phyloP scores from a whole-genome alignment of 2,888 invertebrate genomes.

The Tetheella fluctuosa region DNA sequence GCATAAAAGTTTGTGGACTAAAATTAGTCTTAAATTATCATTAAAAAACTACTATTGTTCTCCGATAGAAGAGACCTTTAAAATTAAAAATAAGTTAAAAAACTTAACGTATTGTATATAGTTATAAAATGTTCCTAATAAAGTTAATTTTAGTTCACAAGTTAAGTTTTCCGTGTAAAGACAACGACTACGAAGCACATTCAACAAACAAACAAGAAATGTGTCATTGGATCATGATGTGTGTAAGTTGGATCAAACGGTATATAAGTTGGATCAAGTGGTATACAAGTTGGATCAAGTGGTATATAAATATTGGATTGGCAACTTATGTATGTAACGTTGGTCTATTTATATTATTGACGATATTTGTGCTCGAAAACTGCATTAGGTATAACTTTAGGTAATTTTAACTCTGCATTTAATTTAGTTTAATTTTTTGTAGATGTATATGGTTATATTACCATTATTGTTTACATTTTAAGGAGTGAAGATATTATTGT shows the following conservation, averaged over 20 bases:
- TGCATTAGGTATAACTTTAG: slow-evolving; percentile 9
- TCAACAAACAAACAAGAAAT: neutral
- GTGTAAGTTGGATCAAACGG: neutral
- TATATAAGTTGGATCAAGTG: neutral
- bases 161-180: slow-evolving; percentile 3
- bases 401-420: slow-evolving; percentile 35
- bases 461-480: neutral
- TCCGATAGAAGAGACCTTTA: too few relatives aligned
- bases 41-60: too few relatives aligned
- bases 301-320: too few relatives aligned
- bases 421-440: slow-evolving; percentile 40
- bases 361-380: neutral
- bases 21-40: neutral
- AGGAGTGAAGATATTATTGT: neutral
- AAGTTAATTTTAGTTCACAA: slow-evolving; percentile 17
- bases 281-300: neutral
- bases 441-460: slow-evolving; percentile 3
- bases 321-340: too few relatives aligned
- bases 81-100: neutral
- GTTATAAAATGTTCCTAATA: slow-evolving; percentile 22
- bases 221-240: neutral
- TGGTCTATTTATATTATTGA: neutral
- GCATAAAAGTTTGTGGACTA: neutral
- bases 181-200: slow-evolving; percentile 2
- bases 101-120: slow-evolving; percentile 11